phyloP scores from a whole-genome alignment of 2,888 invertebrate species.

The Tetranychus truncatus region DNA sequence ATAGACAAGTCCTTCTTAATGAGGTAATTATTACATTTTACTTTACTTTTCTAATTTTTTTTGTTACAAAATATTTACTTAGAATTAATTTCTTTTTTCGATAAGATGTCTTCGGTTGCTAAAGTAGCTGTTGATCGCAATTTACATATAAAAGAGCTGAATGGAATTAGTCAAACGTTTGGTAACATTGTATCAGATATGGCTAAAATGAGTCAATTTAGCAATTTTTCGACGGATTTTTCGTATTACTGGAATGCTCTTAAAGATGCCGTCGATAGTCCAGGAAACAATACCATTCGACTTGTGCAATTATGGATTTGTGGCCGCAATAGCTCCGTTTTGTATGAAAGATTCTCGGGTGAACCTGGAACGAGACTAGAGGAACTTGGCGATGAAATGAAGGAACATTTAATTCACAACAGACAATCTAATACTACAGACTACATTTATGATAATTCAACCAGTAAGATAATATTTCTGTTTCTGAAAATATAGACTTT shows the following conservation, averaged over 20 bases:
- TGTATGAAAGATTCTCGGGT: constrained; percentile 24
- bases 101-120: not conserved
- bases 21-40: not conserved
- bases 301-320: constrained; percentile 24
- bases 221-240: not conserved
- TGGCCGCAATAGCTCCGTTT: constrained; percentile 24
- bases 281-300: constrained; percentile 22
- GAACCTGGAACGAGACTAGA: constrained; percentile 25
- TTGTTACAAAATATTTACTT: not conserved
- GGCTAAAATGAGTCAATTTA: not conserved
- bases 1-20: not conserved
- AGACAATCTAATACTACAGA: constrained; percentile 21
- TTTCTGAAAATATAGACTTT: not conserved
- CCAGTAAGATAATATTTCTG: constrained; percentile 21
- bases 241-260: not conserved
- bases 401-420: constrained; percentile 23
- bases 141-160: not conserved
- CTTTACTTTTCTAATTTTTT: not conserved
- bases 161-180: not conserved
- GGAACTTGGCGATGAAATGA: constrained; percentile 25
- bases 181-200: not conserved
- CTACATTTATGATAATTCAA: constrained; percentile 26
- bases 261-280: not conserved
- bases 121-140: not conserved
- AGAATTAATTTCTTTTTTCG: not conserved